Evolutionary conservation across 2,888 invertebrate genomes (phyloP).

Genomic region (Hermaeophaga mercurialis): DNA sequence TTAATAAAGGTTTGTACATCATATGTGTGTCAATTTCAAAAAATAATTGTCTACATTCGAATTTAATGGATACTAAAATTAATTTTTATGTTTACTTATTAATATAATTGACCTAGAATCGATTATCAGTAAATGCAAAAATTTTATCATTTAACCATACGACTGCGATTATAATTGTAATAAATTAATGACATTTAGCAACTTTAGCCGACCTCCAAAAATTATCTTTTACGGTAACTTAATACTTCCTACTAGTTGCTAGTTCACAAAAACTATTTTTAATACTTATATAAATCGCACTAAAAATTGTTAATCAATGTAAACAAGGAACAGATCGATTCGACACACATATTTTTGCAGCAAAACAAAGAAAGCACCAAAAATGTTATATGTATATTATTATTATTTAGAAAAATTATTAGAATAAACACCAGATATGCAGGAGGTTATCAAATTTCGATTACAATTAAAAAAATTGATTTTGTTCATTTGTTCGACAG

Average conservation of each 20-base stretch:
- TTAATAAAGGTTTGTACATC: too few relatives aligned
- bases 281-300: too few relatives aligned
- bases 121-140: neutral
- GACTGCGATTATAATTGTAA: neutral
- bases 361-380: slow-evolving; percentile 9
- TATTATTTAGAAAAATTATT: slow-evolving; percentile 25
- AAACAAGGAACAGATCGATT: slow-evolving; percentile 13
- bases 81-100: too few relatives aligned
- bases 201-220: neutral
- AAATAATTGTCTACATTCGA: too few relatives aligned
- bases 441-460: slow-evolving; percentile 35
- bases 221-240: neutral
- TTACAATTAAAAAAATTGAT: slow-evolving; percentile 34
- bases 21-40: too few relatives aligned
- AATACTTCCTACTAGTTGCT: neutral
- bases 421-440: slow-evolving; percentile 32
- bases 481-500: slow-evolving; percentile 28
- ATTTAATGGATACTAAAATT: too few relatives aligned
- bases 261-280: neutral
- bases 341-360: slow-evolving; percentile 19
- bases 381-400: slow-evolving; percentile 3
- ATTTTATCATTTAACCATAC: neutral
- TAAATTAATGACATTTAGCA: neutral
- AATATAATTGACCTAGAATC: neutral
- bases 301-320: neutral